Conservation (phyloP, 2,797 vertebrate genomes). For the Gambelia wislizenii region DNA sequence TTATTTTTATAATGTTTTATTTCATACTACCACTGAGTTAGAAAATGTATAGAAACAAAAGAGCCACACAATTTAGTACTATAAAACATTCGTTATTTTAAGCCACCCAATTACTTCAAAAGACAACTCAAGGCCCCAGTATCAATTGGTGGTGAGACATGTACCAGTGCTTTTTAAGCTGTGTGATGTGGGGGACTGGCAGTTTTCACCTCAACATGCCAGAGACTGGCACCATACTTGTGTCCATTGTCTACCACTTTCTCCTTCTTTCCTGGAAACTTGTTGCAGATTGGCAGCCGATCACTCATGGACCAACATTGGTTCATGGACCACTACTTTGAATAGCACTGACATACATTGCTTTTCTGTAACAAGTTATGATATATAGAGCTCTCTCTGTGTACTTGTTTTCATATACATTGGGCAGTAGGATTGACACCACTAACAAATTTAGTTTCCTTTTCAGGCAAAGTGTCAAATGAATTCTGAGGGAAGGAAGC, state of each 20-base stretch:
- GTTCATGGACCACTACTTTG: no score
- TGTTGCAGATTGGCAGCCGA: no score
- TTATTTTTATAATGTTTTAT: neutral
- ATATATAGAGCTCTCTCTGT: neutral
- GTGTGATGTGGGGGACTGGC: no score
- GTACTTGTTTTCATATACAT: no score
- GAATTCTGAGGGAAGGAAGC: neutral
- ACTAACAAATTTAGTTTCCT: neutral
- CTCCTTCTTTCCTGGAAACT: no score
- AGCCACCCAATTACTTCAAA: neutral
- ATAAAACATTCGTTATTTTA: neutral
- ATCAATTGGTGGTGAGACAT: neutral
- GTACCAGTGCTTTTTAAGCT: no score
- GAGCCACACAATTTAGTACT: neutral
- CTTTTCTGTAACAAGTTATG: neutral
- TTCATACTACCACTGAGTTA: neutral
- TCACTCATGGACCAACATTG: no score
- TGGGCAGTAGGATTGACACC: neutral
- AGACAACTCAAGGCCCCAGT: neutral
- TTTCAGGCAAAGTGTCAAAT: neutral
- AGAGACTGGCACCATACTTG: no score
- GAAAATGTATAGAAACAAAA: neutral
- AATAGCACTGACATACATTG: no score
- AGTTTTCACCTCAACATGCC: no score
- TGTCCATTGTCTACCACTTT: no score